Evolutionary conservation across 2,888 invertebrate genomes (phyloP).

Genomic region (Anthophora plumipes): DNA sequence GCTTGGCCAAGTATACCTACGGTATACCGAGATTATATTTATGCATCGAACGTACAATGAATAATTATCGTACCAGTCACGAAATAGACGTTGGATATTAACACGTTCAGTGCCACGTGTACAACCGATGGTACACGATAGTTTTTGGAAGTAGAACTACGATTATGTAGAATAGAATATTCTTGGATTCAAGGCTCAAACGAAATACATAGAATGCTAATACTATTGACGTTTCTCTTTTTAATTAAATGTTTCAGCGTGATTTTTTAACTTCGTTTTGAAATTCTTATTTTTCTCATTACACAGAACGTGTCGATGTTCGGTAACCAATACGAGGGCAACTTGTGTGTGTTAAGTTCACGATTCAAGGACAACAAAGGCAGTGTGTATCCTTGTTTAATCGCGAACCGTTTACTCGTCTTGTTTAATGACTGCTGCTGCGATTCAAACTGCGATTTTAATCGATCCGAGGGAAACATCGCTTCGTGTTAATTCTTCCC

Average conservation of each 20-base stretch:
- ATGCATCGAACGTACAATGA: not conserved
- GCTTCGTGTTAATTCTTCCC: not conserved
- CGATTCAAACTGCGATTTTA: slow-evolving; percentile 12
- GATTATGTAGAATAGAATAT: too few relatives aligned
- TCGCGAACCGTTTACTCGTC: slow-evolving; percentile 13
- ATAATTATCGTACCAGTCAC: slow-evolving; percentile 16
- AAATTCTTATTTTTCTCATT: too few relatives aligned
- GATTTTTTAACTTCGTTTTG: too few relatives aligned
- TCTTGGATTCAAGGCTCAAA: too few relatives aligned
- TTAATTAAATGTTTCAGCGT: too few relatives aligned
- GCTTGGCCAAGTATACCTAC: not conserved
- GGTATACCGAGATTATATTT: not conserved
- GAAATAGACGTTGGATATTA: slow-evolving; percentile 16
- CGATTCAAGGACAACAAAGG: slow-evolving; percentile 24
- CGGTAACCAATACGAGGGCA: slow-evolving; percentile 6
- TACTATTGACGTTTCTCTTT: too few relatives aligned
- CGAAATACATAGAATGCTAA: too few relatives aligned
- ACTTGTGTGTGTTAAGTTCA: not conserved
- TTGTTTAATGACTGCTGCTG: slow-evolving; percentile 1
- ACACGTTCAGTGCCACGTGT: too few relatives aligned
- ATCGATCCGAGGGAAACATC: not conserved
- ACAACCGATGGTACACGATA: too few relatives aligned
- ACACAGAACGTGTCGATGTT: not conserved
- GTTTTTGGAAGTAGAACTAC: too few relatives aligned
- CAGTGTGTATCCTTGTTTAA: not conserved